Base-by-base conservation (phyloP, 2,888 invertebrate species). In the Drosophila atroscutellata region DNA sequence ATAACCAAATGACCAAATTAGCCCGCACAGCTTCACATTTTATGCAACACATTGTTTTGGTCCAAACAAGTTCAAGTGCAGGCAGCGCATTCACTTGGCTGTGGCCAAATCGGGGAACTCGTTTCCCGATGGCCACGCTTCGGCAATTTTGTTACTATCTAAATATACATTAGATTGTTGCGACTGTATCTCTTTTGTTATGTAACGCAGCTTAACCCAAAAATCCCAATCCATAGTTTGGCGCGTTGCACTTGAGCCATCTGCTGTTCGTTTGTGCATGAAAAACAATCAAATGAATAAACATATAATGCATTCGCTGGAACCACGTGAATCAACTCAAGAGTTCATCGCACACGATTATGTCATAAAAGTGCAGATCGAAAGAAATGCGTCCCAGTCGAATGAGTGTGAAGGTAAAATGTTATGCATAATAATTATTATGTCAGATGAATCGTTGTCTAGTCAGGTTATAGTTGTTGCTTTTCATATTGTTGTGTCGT, bases 51-150 rank as follows among this genome's bases (percentile, higher is more conserved):
- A 28, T 72, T 61, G 61, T 74, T 69, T 54, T 68, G 47, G 55
- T 37, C 37, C 49, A 73, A 86, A 83, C 90, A 90, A 87, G 86
- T 87, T 87, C 90, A 87, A 87, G 86, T 88, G 90, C 90, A 90
- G 63, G 37, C 51, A 32, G 30, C 57, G 57, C 67, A 76, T 80
- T 84, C 81, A 86, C 66, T 56, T 72, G 24, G 18, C 49, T 49
- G 15, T 26, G 18, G 42, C 57, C 66, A 64, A 74, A 61, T 32
- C 36, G 36, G 9, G 32, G 79, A 85, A 85, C 87, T 70, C 54
- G 84, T 86, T 85, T 79, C 55, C 5, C 49, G 49, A 52, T 71
- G 57, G 73, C 73, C 76, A 83, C 71, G 83, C 79, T 71, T 69
- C 83, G 73, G 32, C 72, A 72, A 57, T 26, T 55, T n/a, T 26